phyloP scores from a whole-genome alignment of 1,140 invertebrate genomes.

The Nephotettix cincticeps region DNA sequence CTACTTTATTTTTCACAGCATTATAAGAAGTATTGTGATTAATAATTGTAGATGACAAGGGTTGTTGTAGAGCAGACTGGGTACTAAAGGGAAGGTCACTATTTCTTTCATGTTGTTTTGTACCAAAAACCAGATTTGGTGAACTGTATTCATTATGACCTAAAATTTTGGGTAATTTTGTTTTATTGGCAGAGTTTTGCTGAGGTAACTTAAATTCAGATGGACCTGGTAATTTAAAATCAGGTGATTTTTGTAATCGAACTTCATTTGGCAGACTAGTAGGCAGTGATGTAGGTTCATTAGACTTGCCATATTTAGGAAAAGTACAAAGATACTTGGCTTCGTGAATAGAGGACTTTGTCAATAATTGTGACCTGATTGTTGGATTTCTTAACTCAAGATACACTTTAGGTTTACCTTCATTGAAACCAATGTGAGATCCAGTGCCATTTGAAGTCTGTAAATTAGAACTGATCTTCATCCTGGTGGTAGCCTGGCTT shows the following conservation, averaged over 20 bases:
- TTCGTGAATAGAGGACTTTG: no score
- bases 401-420: background rate
- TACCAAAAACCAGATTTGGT: background rate
- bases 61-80: no score
- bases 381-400: slow-evolving; percentile 1
- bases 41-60: no score
- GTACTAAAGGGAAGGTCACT: no score
- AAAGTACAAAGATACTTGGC: no score
- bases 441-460: no score
- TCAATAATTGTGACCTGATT: background rate
- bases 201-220: background rate
- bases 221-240: background rate
- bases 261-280: no score
- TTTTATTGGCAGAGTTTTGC: background rate
- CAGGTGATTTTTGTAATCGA: background rate
- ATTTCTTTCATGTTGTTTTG: background rate
- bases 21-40: background rate
- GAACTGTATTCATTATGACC: background rate
- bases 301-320: no score
- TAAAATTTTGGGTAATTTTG: background rate
- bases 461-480: no score
- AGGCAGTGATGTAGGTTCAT: no score
- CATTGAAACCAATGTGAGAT: background rate
- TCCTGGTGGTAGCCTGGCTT: no score
- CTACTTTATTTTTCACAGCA: background rate